Base-by-base conservation (phyloP, 2,113 vertebrate species). In the Erythrocebus patas region DNA sequence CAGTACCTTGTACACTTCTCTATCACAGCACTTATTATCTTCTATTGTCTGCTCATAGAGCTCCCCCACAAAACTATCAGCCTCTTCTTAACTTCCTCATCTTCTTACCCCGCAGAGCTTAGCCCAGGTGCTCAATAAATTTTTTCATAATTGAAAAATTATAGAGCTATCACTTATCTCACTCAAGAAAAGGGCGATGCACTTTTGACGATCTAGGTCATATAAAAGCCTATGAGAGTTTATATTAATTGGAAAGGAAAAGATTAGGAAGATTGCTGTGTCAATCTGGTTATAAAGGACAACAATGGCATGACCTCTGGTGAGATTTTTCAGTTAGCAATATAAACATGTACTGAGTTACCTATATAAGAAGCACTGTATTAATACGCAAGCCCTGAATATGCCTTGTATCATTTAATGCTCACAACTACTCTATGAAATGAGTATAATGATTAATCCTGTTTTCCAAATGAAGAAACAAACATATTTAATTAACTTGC, bases 401-500 rank as follows among this genome's bases (percentile, higher is more conserved):
- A 20, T n/a, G 20, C 27, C 30, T 55, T n/a, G 48, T 27, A 23
- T 68, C 48, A 89, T 52, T 38, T 73, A 59, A 81, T 38, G 9
- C 17, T 87, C 81, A 90, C 25, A 70, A 75, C 32, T 88, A 43
- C 48, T 40, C 12, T 50, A 17, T 32, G 38, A 43, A 55, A 35
- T 35, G 16, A 68, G 35, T 18, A 57, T 35, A 89, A 35, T 68
- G 50, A 96, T 75, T 90, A 66, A 18, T 22, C 5, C 52, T 78
- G 88, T 64, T 91, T 97, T 64, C 70, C 93, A 93, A 86, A 76
- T 35, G 59, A 83, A 20, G 50, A 95, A 96, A 81, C 32, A 38
- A 96, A 95, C 25, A 84, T 11, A 73, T 18, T 80, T n/a, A 80
- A 70, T 68, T 64, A n/a, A n/a, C 12, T 16, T 85, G n/a, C 45